Base-by-base conservation (phyloP, 2,888 invertebrate species). In the Acrocera orbiculus region DNA sequence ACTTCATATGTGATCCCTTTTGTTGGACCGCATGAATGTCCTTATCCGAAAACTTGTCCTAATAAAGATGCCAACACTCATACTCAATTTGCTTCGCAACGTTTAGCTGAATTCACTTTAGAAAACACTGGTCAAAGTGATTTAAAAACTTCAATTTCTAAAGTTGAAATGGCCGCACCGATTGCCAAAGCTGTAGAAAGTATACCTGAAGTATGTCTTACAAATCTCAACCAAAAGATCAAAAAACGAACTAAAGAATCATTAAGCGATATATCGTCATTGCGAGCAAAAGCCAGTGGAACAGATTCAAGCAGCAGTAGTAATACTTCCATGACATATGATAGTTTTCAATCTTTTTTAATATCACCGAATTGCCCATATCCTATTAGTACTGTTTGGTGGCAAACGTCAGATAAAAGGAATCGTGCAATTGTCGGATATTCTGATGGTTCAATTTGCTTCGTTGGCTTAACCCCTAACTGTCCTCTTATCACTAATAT, bases 341-440 rank as follows among this genome's bases (percentile, higher is more conserved):
- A 56, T 32, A 45, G 54, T 26, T 51, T 53, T 48, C 48, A 48
- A 30, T 57, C 57, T 4, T 58, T 58, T 34, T 52, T 56, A 55
- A 56, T 54, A n/a, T 58, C 58, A 2, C 50, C 52, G 25, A 56
- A 57, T 4, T 60, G 59, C 32, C 61, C 61, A 1, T 58, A 52
- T 42, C 75, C 79, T 4, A 63, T 70, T 9, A 69, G 71, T 36
- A 65, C 73, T 5, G 69, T 73, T 9, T 81, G 81, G 77, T 82
- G 82, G 82, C 70, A 78, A 44, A 80, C 80, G 9, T 46, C 53
- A 16, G 75, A 75, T 46, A 73, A 72, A 20, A 70, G 76, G 42
- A 76, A 74, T 50, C 66, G 77, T 44, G 67, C 76, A 28, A 67
- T 77, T 39, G 68, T 77, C 45, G 77, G 76, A n/a, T 73, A 74